Conservation (phyloP, 2,888 invertebrate species). For the Conomelus anceps region DNA sequence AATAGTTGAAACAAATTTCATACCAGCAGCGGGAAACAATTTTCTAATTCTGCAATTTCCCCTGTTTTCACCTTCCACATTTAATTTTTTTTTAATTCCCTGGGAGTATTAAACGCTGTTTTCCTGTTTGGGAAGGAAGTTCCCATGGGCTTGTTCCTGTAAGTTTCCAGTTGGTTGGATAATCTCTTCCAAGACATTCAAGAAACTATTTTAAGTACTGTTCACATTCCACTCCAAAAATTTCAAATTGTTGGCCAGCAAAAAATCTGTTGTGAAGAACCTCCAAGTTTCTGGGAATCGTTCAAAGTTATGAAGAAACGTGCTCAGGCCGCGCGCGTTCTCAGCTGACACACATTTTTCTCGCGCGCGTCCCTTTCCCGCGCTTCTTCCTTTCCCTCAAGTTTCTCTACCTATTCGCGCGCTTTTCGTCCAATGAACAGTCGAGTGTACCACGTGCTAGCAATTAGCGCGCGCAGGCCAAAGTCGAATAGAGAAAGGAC, state of each 20-base stretch:
- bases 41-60: neutral
- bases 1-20: too few relatives aligned
- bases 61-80: neutral
- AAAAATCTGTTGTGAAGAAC: too few relatives aligned
- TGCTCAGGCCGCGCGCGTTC: neutral
- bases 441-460: neutral
- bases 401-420: too few relatives aligned
- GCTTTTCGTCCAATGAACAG: neutral
- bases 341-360: neutral
- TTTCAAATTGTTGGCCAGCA: neutral
- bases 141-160: too few relatives aligned
- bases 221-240: neutral
- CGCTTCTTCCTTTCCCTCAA: too few relatives aligned
- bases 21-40: neutral
- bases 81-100: too few relatives aligned
- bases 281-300: neutral
- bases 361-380: neutral
- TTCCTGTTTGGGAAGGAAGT: neutral
- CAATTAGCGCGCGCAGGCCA: neutral
- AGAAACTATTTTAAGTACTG: neutral
- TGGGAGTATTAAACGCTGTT: neutral
- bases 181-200: neutral
- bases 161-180: neutral
- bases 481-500: too few relatives aligned
- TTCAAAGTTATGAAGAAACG: neutral